Percentiles rank a stretch among this genome's conserved stretches.
Conservation (phyloP, 1,140 invertebrate species). For the Metaphire vulgaris region DNA sequence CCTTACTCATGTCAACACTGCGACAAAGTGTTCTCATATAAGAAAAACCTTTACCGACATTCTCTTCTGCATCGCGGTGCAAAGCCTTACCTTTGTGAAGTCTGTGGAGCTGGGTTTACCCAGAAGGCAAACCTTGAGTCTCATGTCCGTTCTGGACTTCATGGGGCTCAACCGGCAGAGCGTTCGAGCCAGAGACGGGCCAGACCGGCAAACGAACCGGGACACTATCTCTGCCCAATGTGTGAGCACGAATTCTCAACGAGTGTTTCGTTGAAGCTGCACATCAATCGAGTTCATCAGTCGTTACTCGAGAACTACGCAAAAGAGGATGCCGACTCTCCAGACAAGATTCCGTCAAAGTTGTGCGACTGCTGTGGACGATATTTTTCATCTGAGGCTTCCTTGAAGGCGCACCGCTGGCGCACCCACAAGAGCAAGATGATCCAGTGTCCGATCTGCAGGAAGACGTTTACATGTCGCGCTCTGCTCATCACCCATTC, state of each 20-base stretch:
- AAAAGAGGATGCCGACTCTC: background rate
- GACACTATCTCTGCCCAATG: background rate
- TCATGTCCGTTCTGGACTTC: background rate
- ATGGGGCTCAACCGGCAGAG: background rate
- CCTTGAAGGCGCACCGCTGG: slow-evolving; percentile 66
- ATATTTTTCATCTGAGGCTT: slow-evolving; percentile 80
- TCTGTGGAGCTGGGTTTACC: slow-evolving; percentile 5
- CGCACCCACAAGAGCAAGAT: slow-evolving; percentile 1
- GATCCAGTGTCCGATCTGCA: slow-evolving; percentile 57
- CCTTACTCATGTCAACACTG: slow-evolving; percentile 43
- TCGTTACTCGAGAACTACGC: background rate
- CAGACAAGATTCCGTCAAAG: background rate
- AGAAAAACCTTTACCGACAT: slow-evolving; percentile 13
- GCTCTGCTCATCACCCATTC: slow-evolving; percentile 97
- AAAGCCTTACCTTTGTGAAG: slow-evolving; percentile 60
- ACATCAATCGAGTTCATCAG: background rate
- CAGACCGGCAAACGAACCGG: background rate
- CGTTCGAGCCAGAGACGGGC: background rate
- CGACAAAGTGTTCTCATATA: slow-evolving; percentile 10
- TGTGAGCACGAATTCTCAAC: background rate
- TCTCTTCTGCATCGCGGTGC: background rate
- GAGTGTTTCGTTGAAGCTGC: background rate
- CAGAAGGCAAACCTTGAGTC: background rate
- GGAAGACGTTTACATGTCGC: slow-evolving; percentile 95
- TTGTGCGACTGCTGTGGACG: slow-evolving; percentile 68